Evolutionary conservation across 2,113 vertebrate species (phyloP), one percentile per base, ranked within the genome.

Genomic region (Rattus rattus): DNA sequence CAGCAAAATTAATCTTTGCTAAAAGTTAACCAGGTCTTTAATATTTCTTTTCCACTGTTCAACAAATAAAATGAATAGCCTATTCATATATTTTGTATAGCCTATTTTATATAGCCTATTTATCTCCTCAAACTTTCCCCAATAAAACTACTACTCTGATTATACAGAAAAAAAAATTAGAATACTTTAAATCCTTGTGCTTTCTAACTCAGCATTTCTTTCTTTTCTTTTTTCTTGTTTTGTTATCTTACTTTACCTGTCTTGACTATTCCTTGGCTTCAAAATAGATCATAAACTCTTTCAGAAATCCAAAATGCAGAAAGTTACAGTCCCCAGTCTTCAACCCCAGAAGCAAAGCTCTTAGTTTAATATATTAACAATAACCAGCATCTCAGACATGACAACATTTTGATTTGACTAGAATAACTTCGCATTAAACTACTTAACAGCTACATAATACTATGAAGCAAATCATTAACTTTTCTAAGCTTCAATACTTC

Each of bases 201-300:
- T 54, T 95, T 87, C 36, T 92, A 65, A 56, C 2, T 79, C 14
- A 75, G 16, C 56, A 70, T 77, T 93, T 96, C 30, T 94, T 67
- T 39, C 16, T 20, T n/a, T 36, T n/a, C n/a, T 43, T 79, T 91
- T 93, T 94, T 72, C 47, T 83, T 87, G 22, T 12, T 1, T 61
- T 91, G 30, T n/a, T 88, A 70, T 56, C 93, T 91, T 73, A 92
- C 7, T 33, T 69, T 49, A 69, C 79, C 43, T 90, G 76, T 33
- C 88, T 39, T 96, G 65, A 36, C 56, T 90, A 88, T 85, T 70
- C 70, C 72, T 54, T 90, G 43, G 59, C 90, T 83, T 14, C 75
- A 94, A 96, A 93, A 61, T 67, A 75, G 52, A 67, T 84, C 94
- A 95, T 91, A 86, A 10, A 28, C 24, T 86, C 16, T 86, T 94